phyloP scores from a whole-genome alignment of 2,113 vertebrate genomes.

The Megaceryle maxima region DNA sequence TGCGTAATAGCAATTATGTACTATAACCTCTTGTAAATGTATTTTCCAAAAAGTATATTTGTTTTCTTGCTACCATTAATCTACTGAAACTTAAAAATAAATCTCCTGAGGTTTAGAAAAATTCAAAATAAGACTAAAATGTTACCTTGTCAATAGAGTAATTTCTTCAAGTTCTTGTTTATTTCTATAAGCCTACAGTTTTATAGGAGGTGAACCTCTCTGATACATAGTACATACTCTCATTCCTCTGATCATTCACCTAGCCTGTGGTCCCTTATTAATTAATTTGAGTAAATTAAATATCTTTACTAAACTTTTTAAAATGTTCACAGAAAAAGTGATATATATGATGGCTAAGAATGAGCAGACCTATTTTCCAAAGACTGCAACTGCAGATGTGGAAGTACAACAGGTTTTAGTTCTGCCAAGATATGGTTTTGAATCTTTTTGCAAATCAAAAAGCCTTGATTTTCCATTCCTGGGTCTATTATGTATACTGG shows the following conservation, averaged over 20 bases:
- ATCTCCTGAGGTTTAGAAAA: background rate
- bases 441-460: background rate
- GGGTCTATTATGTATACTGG: background rate
- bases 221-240: background rate
- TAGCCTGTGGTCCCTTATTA: background rate
- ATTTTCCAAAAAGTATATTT: background rate
- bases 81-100: background rate
- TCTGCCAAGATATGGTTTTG: background rate
- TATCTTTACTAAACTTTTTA: background rate
- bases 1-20: background rate
- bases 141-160: background rate
- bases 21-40: background rate
- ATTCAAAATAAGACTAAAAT: background rate
- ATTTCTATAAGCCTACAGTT: background rate
- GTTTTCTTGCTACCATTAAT: background rate
- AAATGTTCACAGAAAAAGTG: background rate
- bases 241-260: background rate
- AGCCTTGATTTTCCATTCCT: background rate
- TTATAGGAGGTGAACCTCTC: background rate
- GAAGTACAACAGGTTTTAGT: background rate
- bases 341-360: background rate
- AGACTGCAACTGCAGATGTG: background rate
- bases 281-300: background rate
- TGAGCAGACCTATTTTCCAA: background rate
- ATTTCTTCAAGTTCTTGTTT: background rate